A percentile compares a stretch with the other conserved stretches of the same genome.
Evolutionary conservation across 2,797 vertebrate genomes (phyloP).

Genomic region (Psittacula echo): DNA sequence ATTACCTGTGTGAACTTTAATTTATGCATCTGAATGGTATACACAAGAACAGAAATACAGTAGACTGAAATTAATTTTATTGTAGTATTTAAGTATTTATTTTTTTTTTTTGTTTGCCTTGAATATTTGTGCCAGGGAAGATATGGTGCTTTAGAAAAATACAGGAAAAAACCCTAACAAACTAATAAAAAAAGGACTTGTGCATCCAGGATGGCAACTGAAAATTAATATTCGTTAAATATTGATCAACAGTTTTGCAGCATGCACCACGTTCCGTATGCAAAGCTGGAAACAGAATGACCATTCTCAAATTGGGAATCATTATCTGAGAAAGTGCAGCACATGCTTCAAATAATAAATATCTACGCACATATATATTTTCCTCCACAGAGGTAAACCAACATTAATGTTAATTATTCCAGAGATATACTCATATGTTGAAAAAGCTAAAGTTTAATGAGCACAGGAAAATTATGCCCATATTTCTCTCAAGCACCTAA

Average conservation of each 20-base stretch:
- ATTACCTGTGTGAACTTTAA: not conserved
- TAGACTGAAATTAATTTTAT: not conserved
- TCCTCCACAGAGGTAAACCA: not conserved
- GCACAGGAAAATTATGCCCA: not conserved
- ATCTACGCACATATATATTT: not conserved
- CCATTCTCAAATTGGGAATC: not conserved
- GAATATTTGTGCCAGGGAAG: not conserved
- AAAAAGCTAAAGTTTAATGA: slow-evolving; percentile 36
- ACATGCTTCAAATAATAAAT: not conserved
- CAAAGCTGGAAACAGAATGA: not conserved
- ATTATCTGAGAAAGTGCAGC: not conserved
- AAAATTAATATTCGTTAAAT: not conserved
- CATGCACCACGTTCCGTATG: not conserved
- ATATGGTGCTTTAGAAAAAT: not conserved
- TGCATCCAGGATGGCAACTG: not conserved
- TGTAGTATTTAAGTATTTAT: not conserved
- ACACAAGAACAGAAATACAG: accelerated
- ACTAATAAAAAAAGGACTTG: not conserved
- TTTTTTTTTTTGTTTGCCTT: not conserved
- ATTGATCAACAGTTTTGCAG: not conserved
- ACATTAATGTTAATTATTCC: slow-evolving; percentile 8
- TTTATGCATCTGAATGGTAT: not conserved
- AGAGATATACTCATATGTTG: not conserved
- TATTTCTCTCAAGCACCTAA: not conserved
- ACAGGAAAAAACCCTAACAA: not conserved